A percentile compares a stretch with the other conserved stretches of the same genome.
phyloP scores from a whole-genome alignment of 2,888 invertebrate genomes.

The Eugnorisma glareosa region DNA sequence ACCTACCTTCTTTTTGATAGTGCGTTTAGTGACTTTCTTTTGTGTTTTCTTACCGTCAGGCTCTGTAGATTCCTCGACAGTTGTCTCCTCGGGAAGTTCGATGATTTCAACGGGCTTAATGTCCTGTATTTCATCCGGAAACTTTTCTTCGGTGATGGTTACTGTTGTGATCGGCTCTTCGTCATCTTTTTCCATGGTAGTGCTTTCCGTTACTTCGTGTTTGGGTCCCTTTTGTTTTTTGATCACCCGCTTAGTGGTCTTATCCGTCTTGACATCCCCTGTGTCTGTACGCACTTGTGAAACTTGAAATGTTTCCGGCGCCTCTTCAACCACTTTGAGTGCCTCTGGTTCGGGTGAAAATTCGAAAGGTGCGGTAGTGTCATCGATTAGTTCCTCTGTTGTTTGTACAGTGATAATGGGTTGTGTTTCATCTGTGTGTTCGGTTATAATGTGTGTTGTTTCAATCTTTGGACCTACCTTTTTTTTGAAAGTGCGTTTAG shows the following conservation, averaged over 20 bases:
- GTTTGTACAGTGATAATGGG: slow-evolving; percentile 81
- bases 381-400: slow-evolving; percentile 74
- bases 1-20: not conserved
- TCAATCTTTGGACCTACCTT: slow-evolving; percentile 34
- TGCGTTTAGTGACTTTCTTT: not conserved
- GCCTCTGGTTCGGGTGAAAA: slow-evolving; percentile 47
- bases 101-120: not conserved
- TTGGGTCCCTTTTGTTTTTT: not conserved
- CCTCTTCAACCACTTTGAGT: slow-evolving; percentile 64
- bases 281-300: slow-evolving; percentile 19
- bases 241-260: not conserved
- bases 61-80: not conserved
- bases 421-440: slow-evolving; percentile 79
- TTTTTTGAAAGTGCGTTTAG: slow-evolving; percentile 16
- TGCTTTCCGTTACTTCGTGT: not conserved
- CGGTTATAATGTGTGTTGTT: slow-evolving; percentile 25
- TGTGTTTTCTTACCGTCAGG: not conserved
- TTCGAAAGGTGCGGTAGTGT: slow-evolving; percentile 57
- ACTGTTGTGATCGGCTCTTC: not conserved
- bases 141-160: not conserved
- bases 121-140: not conserved
- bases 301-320: slow-evolving; percentile 27
- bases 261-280: not conserved
- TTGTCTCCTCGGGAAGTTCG: not conserved
- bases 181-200: not conserved